Base-by-base conservation (phyloP, 2,888 invertebrate species). In the Cryptus armator region DNA sequence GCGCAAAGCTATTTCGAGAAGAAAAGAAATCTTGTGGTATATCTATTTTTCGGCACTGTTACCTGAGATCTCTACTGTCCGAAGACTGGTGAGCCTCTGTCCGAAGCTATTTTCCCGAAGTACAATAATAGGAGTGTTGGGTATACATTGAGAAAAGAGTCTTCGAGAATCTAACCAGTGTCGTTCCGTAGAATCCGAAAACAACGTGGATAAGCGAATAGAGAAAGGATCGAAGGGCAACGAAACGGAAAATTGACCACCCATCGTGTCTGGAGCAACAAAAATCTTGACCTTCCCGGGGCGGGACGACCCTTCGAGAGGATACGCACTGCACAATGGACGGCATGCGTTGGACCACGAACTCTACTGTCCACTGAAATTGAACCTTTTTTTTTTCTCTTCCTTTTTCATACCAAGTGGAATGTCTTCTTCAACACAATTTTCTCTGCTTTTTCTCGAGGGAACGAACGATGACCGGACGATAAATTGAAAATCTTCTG, bases 221-320 rank as follows among this genome's bases (percentile, higher is more conserved):
- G 56, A 43, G 56, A 37, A 64, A 81, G 77, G 77, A 64, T 74
- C 80, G 67, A 71, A 56, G 76, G 70, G 44, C 53, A 81, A 72
- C 79, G 59, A 79, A 76, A 81, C 68, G 81, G 83, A 81, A 87
- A 87, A 87, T 85, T 83, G 87, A 83, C 87, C 87, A 83, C 87
- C 87, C 87, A 81, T 77, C 53, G 83, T 59, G 87, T 43, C 64
- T 19, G 74, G 66, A 78, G 78, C 59, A 59, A 62, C 76, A 76
- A 81, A 83, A 81, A 72, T 86, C 83, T 71, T 78, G 83, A 70
- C 81, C 83, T 85, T 81, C 64, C 46, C 51, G 46, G 66, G 62
- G 72, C 53, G 66, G 62, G 53, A 62, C 67, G 66, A 76, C 56
- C 72, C 62, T 77, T 53, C 29, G 71, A 82, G 77, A 64, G 81